Evolutionary conservation across 2,888 invertebrate genomes (phyloP), one percentile per base, ranked within the genome.

Genomic region (Chaitophorus viminalis): DNA sequence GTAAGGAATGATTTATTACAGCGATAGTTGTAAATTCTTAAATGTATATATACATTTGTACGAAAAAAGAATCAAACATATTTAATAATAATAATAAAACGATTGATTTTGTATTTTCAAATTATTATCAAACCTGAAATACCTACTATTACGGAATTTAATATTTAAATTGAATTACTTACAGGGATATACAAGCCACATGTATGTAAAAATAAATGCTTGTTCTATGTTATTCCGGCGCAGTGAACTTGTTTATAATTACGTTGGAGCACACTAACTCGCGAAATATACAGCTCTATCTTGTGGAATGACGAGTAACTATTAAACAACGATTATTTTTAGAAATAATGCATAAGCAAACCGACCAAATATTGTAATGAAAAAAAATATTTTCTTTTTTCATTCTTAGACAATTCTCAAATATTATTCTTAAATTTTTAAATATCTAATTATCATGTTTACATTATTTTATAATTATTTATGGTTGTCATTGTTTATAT

Each of bases 271-370:
- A 70, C 3, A 46, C 29, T 11, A 72, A 25, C 9, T 2, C 11
- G 14, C 31, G 46, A 46, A 70, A 82, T 21, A n/a, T 6, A 25
- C 25, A 70, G 39, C 82, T 46, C 82, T 31, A 82, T 82, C 82
- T 82, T 0, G 46, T 31, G 70, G 82, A 39, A 70, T 1, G 1
- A 3, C 0, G 9, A 2, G 31, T 5, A 46, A 52, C 68, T 82
- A 31, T 11, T 1, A 5, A 11, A 70, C 17, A 3, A 31, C 1
- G 6, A 25, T 70, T 82, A 82, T 70, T 46, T 1, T 52, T 25
- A 70, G 82, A 33, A 70, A 82, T 21, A 72, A 14, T 46, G 14
- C 46, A 14, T 46, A 46, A 1, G 14, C 3, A 14, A 4, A 46
- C 46, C 46, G 8, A 46, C 6, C 5, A 9, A 46, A 46, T 9